Evolutionary conservation across 2,797 vertebrate species (phyloP), one percentile per base, ranked within the genome.

Genomic region (Molossus alvarezi): DNA sequence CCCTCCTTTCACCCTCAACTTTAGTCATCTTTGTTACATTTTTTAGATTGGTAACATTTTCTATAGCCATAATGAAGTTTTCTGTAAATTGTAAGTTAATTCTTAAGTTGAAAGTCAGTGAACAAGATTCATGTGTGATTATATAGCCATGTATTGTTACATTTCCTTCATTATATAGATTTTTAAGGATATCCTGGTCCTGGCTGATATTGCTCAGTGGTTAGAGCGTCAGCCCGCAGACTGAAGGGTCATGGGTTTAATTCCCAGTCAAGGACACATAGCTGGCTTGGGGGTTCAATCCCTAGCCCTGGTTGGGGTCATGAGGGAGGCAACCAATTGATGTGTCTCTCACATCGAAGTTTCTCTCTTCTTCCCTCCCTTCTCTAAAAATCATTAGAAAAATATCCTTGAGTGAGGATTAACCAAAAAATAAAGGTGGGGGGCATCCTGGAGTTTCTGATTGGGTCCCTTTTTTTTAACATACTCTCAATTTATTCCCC

Each of bases 21-120:
- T 64, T 84, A 57, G 37, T 51, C 51, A 72, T 84, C 58, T 87
- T 64, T 65, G 11, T 86, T 93, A 75, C 67, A 58, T 89, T 92
- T 95, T 95, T 71, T 89, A 89, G 18, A 14, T 64, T 79, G 29
- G 51, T 79, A 72, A 57, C 23, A 15, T 72, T 76, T 92, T 85
- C 80, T 85, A 2, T 64, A 71, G 58, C 29, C 15, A n/a, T 48
- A 71, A 88, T 62, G 81, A 53, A 20, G 67, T 45, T 87, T 88
- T 88, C 29, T 77, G 1, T 88, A 64, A 92, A 17, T 55, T 77
- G 27, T 83, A 76, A 27, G 1, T 75, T 91, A 72, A 88, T 92
- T 92, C 23, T 95, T 27, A 60, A 76, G 41, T 76, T 51, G 2
- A 60, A 91, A 67, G 81, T 53, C 80, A 84, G 23, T 87, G 76